Conservation (phyloP, 2,113 vertebrate genomes). For the Cottus gobio region DNA sequence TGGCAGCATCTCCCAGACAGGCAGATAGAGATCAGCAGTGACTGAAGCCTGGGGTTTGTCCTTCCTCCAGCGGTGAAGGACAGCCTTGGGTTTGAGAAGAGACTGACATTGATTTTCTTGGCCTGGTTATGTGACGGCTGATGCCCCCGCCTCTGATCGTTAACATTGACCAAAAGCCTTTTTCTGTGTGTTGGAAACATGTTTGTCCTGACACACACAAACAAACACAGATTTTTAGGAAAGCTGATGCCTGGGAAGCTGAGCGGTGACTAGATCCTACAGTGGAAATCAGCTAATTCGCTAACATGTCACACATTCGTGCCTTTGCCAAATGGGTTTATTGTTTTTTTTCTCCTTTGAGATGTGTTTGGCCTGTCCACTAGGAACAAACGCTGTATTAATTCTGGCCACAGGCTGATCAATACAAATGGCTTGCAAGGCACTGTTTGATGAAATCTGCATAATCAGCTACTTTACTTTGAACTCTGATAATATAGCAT, state of each 20-base stretch:
- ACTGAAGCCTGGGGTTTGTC: conserved; percentile 67
- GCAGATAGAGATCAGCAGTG: conserved; percentile 65
- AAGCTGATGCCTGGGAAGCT: neutral
- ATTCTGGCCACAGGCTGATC: conserved; percentile 59
- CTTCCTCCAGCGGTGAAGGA: conserved; percentile 72
- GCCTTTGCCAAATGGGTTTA: conserved; percentile 59
- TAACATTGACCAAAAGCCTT: conserved; percentile 29
- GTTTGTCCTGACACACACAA: neutral
- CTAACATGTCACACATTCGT: conserved; percentile 52
- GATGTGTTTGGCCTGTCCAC: conserved; percentile 35
- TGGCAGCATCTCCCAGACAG: conserved; percentile 39
- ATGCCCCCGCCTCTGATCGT: conserved; percentile 47
- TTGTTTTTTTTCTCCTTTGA: conserved; percentile 56
- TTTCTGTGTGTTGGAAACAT: neutral
- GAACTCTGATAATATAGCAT: conserved; percentile 33
- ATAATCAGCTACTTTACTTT: conserved; percentile 37
- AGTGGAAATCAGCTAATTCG: conserved; percentile 54
- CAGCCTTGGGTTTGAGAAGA: conserved; percentile 61
- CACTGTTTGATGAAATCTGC: conserved; percentile 51
- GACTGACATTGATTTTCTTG: conserved; percentile 65
- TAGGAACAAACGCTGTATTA: conserved; percentile 49
- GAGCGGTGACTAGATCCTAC: conserved; percentile 8
- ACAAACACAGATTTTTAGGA: neutral
- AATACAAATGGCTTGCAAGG: conserved; percentile 40
- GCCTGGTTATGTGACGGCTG: conserved; percentile 54